These are phyloP conservation scores for Muschampia plurimacula DNA, from an alignment of 2,888 invertebrate genomes.

Conservation along the genomic window DNA sequence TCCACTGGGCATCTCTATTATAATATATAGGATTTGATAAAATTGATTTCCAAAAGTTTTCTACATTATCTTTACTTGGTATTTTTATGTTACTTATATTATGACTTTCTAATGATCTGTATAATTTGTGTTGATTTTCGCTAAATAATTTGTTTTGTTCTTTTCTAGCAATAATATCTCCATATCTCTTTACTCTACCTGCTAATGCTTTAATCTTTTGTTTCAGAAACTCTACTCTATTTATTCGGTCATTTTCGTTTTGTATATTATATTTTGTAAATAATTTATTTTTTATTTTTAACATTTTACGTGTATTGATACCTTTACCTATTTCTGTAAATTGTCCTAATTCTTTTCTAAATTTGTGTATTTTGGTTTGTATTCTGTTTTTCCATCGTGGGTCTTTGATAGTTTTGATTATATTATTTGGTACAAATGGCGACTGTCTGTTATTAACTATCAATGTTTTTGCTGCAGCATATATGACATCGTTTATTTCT, in stretches of 20 bases:
- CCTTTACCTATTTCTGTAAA: constrained; percentile 15
- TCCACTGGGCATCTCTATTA: constrained; percentile 1
- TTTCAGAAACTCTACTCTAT: neutral
- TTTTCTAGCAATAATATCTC: neutral
- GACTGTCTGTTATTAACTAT: constrained; percentile 20
- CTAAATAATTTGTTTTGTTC: constrained; percentile 14
- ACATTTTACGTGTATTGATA: neutral
- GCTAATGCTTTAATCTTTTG: neutral
- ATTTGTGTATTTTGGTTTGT: constrained; percentile 18
- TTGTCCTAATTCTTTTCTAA: constrained; percentile 21
- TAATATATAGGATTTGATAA: neutral
- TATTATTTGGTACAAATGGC: constrained; percentile 9
- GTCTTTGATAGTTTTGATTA: neutral
- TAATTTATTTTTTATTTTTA: constrained; percentile 7
- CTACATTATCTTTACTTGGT: neutral
- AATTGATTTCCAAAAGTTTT: neutral
- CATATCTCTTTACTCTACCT: constrained; percentile 19
- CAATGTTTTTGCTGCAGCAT: constrained; percentile 30
- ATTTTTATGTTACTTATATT: neutral
- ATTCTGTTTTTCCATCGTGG: constrained; percentile 21
- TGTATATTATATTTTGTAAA: constrained; percentile 19
- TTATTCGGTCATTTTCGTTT: neutral
- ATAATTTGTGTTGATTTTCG: constrained; percentile 18
- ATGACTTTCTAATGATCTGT: neutral
- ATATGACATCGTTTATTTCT: constrained; percentile 19